Percentiles rank a stretch among this genome's conserved stretches.
These are phyloP conservation scores for Nephrotoma flavescens DNA, from an alignment of 2,888 invertebrate species.

Conservation along the genomic window DNA sequence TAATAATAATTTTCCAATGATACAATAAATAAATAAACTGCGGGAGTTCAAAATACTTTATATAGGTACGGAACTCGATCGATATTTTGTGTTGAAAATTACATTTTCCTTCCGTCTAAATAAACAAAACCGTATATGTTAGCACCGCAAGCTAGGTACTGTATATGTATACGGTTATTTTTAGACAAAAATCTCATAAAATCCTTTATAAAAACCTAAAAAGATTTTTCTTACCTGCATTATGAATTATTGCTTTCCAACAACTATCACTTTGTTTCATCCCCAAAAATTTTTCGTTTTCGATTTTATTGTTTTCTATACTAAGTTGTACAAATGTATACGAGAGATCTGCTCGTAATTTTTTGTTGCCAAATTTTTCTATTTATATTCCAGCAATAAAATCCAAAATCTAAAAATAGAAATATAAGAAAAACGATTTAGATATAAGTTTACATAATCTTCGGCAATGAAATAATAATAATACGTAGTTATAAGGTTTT, in stretches of 20 bases:
- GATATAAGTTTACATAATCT: not conserved
- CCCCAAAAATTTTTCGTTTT: not conserved
- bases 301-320: not conserved
- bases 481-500: not conserved
- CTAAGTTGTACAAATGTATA: not conserved
- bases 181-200: not conserved
- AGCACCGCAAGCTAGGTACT: not conserved
- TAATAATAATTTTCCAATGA: not conserved
- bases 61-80: not conserved
- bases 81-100: not conserved
- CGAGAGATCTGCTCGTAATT: not conserved
- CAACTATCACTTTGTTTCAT: not conserved
- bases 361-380: not conserved
- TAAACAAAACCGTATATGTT: not conserved
- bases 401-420: not conserved
- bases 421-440: not conserved
- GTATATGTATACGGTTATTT: not conserved
- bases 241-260: not conserved
- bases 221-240: not conserved
- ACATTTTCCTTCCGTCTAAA: no score
- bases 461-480: not conserved
- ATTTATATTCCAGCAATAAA: not conserved
- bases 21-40: not conserved
- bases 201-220: not conserved
- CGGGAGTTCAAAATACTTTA: not conserved